Percentiles rank a stretch among this genome's conserved stretches.
phyloP scores from a whole-genome alignment of 1,140 invertebrate genomes.

The Drosophila teissieri region DNA sequence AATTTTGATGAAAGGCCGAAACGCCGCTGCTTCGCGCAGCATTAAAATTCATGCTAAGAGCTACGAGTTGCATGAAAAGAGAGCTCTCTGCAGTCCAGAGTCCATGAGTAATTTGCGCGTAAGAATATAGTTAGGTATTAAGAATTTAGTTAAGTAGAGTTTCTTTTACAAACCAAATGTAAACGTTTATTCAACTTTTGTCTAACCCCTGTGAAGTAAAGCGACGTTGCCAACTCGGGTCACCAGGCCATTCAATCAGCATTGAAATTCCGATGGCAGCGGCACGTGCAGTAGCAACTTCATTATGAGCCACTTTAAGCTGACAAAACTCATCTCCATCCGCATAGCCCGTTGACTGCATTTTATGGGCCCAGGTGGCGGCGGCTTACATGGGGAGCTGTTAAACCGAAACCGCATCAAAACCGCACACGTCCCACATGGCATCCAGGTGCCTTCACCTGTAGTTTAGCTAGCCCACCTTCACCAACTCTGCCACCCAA shows the following conservation, averaged over 20 bases:
- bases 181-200: no score
- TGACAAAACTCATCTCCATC: conserved; percentile 63
- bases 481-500: neutral
- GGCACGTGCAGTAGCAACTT: conserved; percentile 53
- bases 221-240: neutral
- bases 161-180: no score
- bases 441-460: conserved; percentile 51
- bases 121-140: neutral
- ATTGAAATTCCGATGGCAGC: conserved; percentile 39
- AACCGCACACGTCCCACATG: conserved; percentile 79
- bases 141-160: no score
- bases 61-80: conserved; percentile 5
- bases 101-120: neutral
- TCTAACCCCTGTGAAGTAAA: no score
- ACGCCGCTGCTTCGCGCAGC: conserved; percentile 11
- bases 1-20: conserved; percentile 74
- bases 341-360: conserved; percentile 33
- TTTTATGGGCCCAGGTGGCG: conserved; percentile 56
- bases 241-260: conserved; percentile 53
- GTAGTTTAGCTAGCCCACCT: conserved; percentile 2
- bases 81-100: neutral
- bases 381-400: conserved; percentile 49
- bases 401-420: conserved; percentile 74
- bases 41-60: conserved; percentile 66
- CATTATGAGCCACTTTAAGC: conserved; percentile 74